phyloP scores from a whole-genome alignment of 2,113 vertebrate genomes.

The Nothobranchius furzeri region DNA sequence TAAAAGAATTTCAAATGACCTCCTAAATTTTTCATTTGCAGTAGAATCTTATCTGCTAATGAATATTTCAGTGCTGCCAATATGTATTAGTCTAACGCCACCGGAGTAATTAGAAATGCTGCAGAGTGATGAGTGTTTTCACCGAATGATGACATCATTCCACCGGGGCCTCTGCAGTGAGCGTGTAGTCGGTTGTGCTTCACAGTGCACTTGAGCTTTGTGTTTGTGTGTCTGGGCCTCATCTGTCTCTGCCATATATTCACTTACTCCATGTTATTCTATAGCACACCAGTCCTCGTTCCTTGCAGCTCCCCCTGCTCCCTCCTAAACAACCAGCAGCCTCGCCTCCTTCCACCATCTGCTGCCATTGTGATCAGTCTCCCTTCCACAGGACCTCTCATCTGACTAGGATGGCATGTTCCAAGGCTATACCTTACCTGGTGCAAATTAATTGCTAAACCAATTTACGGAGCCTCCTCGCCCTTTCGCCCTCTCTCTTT shows the following conservation, averaged over 20 bases:
- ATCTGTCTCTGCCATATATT: conserved; percentile 59
- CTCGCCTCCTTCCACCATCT: conserved; percentile 77
- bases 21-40: conserved; percentile 59
- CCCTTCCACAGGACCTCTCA: conserved; percentile 84
- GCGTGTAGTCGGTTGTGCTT: conserved; percentile 73
- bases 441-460: conserved; percentile 76
- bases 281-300: conserved; percentile 34
- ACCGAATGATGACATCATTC: conserved; percentile 54
- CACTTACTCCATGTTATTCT: conserved; percentile 31
- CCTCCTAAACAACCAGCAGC: conserved; percentile 36
- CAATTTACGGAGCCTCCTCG: conserved; percentile 64
- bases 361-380: conserved; percentile 95
- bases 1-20: conserved; percentile 58
- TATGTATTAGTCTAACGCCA: conserved; percentile 65
- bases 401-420: conserved; percentile 82
- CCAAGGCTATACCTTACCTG: conserved; percentile 92
- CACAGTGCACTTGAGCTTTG: conserved; percentile 85
- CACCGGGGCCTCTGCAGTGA: conserved; percentile 37
- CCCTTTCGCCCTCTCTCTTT: conserved; percentile 25
- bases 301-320: conserved; percentile 27
- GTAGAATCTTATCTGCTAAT: conserved; percentile 69
- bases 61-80: conserved; percentile 68
- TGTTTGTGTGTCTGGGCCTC: conserved; percentile 46
- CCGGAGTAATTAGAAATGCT: conserved; percentile 68
- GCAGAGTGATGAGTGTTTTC: conserved; percentile 67